Evolutionary conservation across 2,113 vertebrate genomes (phyloP).

Genomic region (Pteruthius melanotis): DNA sequence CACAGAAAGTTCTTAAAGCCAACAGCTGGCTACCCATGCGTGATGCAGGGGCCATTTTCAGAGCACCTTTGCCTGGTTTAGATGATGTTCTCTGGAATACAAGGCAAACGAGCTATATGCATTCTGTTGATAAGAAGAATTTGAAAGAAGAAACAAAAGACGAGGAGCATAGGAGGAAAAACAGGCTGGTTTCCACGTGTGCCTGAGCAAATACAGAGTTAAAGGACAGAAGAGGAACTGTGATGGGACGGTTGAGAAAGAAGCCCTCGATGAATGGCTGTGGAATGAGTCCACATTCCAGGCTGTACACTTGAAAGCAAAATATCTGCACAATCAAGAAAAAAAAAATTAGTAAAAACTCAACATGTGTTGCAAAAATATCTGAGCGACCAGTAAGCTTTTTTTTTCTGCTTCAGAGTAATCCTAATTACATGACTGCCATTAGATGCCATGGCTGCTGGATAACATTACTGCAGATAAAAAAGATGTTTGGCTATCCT

Average conservation of each 20-base stretch:
- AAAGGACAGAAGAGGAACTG: background rate
- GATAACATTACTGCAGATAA: background rate
- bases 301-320: background rate
- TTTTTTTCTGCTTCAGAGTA: background rate
- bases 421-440: background rate
- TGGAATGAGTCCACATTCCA: background rate
- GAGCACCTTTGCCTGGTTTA: background rate
- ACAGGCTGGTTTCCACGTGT: background rate
- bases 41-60: background rate
- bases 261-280: background rate
- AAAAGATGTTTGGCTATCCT: background rate
- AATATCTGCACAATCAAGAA: background rate
- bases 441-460: rapidly evolving
- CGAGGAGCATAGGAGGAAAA: background rate
- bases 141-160: background rate
- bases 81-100: background rate
- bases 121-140: background rate
- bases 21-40: background rate
- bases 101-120: background rate
- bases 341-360: background rate
- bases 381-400: background rate
- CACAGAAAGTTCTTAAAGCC: background rate
- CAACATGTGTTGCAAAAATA: background rate
- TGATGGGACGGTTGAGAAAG: background rate
- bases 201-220: background rate